Percentiles rank a stretch among this genome's conserved stretches.
Evolutionary conservation across 1,140 invertebrate species (phyloP).

Genomic region (Drosophila albomicans): DNA sequence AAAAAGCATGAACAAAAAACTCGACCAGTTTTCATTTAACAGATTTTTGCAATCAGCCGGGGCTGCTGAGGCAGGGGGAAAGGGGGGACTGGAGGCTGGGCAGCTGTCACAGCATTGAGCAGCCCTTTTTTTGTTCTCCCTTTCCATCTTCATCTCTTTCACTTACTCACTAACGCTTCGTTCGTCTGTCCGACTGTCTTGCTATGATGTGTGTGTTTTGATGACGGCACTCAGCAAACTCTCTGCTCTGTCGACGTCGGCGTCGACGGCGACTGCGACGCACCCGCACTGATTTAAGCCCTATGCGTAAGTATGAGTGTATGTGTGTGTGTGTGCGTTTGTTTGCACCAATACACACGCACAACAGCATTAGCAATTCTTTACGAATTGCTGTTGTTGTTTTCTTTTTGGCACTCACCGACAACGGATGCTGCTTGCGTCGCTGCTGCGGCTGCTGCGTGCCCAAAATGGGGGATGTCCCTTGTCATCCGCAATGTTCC

Average conservation of each 20-base stretch:
- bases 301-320: constrained; percentile 12
- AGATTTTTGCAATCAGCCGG: constrained; percentile 61
- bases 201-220: constrained; percentile 52
- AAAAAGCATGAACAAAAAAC: constrained; percentile 39
- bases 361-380: constrained; percentile 40
- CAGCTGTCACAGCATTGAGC: constrained; percentile 51
- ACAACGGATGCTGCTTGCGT: constrained; percentile 30
- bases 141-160: not conserved
- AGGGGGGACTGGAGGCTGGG: constrained; percentile 18
- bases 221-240: constrained; percentile 68
- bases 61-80: not conserved
- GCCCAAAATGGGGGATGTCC: constrained; percentile 48
- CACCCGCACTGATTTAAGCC: constrained; percentile 52
- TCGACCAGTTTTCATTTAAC: constrained; percentile 68
- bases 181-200: constrained; percentile 22
- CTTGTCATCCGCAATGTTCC: constrained; percentile 40
- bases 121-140: constrained; percentile 35
- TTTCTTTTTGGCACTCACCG: constrained; percentile 30
- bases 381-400: constrained; percentile 17
- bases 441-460: constrained; percentile 30
- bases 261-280: constrained; percentile 33
- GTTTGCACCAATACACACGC: constrained; percentile 42
- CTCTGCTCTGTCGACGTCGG: constrained; percentile 15
- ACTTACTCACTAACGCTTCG: constrained; percentile 25
- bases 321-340: constrained; percentile 27